A percentile compares a stretch with the other conserved stretches of the same genome.
Evolutionary conservation across 2,888 invertebrate species (phyloP).

Genomic region (Temnothorax ravouxi): DNA sequence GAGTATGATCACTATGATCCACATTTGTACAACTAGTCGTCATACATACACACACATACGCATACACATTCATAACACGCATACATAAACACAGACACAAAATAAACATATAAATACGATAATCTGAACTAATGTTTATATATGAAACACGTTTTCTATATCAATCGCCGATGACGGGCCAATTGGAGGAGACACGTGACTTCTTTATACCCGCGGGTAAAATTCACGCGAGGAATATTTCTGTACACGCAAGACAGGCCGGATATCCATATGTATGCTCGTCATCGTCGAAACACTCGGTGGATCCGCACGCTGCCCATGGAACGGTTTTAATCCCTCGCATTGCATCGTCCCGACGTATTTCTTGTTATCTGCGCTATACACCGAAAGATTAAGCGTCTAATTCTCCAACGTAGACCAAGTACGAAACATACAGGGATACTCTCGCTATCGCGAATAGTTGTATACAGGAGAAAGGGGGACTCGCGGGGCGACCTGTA

Average conservation of each 20-base stretch:
- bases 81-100: neutral
- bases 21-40: slow-evolving; percentile 69
- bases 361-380: slow-evolving; percentile 21
- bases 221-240: neutral
- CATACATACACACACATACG: neutral
- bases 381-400: neutral
- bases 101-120: slow-evolving; percentile 32
- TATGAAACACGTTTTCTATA: slow-evolving; percentile 61
- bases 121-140: slow-evolving; percentile 69
- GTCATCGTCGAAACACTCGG: slow-evolving; percentile 18
- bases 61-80: too few species aligned
- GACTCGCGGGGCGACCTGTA: neutral
- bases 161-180: slow-evolving; percentile 66
- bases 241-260: neutral
- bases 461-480: neutral
- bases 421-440: neutral
- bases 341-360: neutral
- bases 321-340: slow-evolving; percentile 14
- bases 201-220: neutral
- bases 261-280: neutral
- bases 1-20: slow-evolving; percentile 64
- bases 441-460: neutral
- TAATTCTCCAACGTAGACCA: neutral
- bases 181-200: slow-evolving; percentile 44
- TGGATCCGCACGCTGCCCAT: slow-evolving; percentile 19